Base-by-base conservation (phyloP, 2,797 vertebrate species). In the Phrynocephalus forsythii region DNA sequence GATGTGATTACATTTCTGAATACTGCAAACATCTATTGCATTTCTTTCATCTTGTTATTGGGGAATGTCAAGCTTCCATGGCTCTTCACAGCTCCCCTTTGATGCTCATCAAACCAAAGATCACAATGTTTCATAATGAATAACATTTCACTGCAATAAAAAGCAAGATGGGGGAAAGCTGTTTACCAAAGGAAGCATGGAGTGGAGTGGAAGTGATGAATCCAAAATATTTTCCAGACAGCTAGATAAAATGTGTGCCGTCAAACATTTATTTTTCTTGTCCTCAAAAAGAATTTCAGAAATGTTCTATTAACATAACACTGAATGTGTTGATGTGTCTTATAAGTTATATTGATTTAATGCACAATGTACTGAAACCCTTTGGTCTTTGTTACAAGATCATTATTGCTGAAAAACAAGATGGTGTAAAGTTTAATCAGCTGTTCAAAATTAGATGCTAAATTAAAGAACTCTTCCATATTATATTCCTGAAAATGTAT, bases 391-490 rank as follows among this genome's bases (percentile, higher is more conserved):
- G 85, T 86, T 85, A 30, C 67, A 48, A 44, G 56, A 22, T 83
- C 82, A 82, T 89, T 71, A 82, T 87, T 79, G 67, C n/a, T 75
- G 82, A 52, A 88, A 88, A 87, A 85, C 82, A 78, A 91, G 88
- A 87, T 1, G 8, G 56, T 86, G 71, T 91, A 92, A 94, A 94
- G 92, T 66, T 66, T 56, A 86, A 80, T 16, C 56, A 30, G 84
- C 22, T 72, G 82, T 90, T 90, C 89, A 67, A 83, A 83, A 92
- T 93, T 88, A 84, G 86, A 88, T 89, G 90, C 92, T 71, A 92
- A 85, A 83, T 94, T 90, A 88, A 92, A 93, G 87, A 90, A 89
- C 79, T 88, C 92, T 50, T 93, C 60, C 4, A 63, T 93, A 94
- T 94, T 92, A 93, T 83, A 60, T 71, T 91, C 90, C 28, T 93